Conservation (phyloP, 2,888 invertebrate genomes). For the Chydorus sphaericus region DNA sequence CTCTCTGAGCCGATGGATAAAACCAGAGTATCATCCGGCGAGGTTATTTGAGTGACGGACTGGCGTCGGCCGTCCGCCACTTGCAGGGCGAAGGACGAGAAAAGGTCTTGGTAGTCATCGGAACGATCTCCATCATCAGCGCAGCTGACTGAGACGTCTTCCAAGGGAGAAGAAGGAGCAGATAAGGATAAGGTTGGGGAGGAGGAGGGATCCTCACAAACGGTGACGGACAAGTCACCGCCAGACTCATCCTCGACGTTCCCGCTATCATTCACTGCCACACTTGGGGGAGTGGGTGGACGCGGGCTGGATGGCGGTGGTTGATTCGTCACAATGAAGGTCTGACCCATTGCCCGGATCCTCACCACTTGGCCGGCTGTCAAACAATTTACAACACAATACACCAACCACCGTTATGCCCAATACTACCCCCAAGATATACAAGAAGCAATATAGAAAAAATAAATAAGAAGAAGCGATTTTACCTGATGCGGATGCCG, state of each 20-base stretch:
- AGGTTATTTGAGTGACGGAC: constrained; percentile 11
- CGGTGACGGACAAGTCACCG: background rate
- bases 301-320: background rate
- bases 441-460: background rate
- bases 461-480: background rate
- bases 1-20: background rate
- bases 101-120: constrained; percentile 12
- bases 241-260: constrained; percentile 7
- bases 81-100: background rate
- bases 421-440: background rate
- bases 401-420: background rate
- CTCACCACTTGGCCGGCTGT: constrained; percentile 20
- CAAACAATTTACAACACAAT: background rate
- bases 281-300: background rate
- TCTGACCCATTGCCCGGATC: constrained; percentile 28
- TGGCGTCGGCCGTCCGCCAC: background rate
- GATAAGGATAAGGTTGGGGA: background rate
- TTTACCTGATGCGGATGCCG: background rate
- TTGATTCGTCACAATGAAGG: constrained; percentile 1
- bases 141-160: background rate
- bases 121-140: constrained; percentile 5
- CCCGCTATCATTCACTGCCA: background rate
- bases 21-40: constrained; percentile 11
- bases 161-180: constrained; percentile 1
- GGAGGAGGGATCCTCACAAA: background rate